Evolutionary conservation across 2,113 vertebrate genomes (phyloP), one percentile per base, ranked within the genome.

Genomic region (Zapus hudsonius): DNA sequence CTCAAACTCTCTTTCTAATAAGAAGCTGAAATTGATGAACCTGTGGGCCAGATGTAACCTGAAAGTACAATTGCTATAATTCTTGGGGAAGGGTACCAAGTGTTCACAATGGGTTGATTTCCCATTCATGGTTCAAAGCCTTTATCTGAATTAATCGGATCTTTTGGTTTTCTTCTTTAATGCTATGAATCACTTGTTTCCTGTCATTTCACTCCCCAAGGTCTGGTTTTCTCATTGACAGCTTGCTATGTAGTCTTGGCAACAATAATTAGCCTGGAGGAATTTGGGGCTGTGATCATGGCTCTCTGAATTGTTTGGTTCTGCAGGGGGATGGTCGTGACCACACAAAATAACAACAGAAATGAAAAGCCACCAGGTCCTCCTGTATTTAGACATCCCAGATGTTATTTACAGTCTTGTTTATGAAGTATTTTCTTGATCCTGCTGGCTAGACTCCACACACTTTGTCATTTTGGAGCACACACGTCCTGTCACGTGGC

Each of bases 401-500:
- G 98, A 97, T 98, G 98, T 98, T 98, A 98, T 98, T 98, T 98
- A 98, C 97, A 96, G 97, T 97, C 92, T 96, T 98, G 98, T 98
- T 98, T 98, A 97, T 97, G 96, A 97, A 98, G 96, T 96, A 96
- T 95, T 98, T 98, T 97, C 97, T 98, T 97, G 97, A 95, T 95
- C 95, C 95, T 95, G 85, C 97, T 98, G 98, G 98, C 98, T 97
- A 96, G 96, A 94, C 97, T 97, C 98, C 98, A 98, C 95, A 97
- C 96, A 98, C 96, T 97, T 98, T 98, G 98, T 98, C 98, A 98
- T 96, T 95, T 95, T 91, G 91, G 96, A 97, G 97, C 97, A 97
- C 97, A 98, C 97, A 98, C 97, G 98, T 98, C 98, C 98, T 98
- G 98, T 98, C 98, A 98, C 98, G 96, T 98, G 98, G 97, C 93